Evolutionary conservation across 1,140 invertebrate species (phyloP).

Genomic region (Atta cephalotes): DNA sequence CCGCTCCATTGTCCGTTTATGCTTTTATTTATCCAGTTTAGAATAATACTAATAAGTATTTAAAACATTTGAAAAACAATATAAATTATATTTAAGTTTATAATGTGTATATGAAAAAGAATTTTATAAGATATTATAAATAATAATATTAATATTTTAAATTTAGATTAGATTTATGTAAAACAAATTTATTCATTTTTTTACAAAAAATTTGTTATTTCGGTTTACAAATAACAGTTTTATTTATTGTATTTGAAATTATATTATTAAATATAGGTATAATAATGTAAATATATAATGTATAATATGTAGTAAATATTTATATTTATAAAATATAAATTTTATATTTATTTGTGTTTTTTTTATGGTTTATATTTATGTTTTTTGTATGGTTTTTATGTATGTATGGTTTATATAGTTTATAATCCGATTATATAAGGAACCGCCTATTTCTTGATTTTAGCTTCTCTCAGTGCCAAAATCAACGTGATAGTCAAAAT

Average conservation of each 20-base stretch:
- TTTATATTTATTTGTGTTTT: no score
- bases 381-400: no score
- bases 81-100: not conserved
- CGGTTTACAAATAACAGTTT: not conserved
- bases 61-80: not conserved
- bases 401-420: no score
- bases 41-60: not conserved
- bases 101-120: no score
- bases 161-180: not conserved
- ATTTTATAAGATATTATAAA: not conserved
- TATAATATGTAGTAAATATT: not conserved
- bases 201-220: not conserved
- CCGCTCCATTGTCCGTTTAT: not conserved
- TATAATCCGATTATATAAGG: no score
- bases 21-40: not conserved
- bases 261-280: not conserved
- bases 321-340: no score
- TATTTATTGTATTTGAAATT: not conserved
- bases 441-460: no score
- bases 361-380: no score
- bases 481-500: no score
- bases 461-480: no score
- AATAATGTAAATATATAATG: not conserved
- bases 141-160: not conserved
- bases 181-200: not conserved